These are phyloP conservation scores for Phalangium opilio DNA, from an alignment of 2,888 invertebrate species.

Conservation along the genomic window DNA sequence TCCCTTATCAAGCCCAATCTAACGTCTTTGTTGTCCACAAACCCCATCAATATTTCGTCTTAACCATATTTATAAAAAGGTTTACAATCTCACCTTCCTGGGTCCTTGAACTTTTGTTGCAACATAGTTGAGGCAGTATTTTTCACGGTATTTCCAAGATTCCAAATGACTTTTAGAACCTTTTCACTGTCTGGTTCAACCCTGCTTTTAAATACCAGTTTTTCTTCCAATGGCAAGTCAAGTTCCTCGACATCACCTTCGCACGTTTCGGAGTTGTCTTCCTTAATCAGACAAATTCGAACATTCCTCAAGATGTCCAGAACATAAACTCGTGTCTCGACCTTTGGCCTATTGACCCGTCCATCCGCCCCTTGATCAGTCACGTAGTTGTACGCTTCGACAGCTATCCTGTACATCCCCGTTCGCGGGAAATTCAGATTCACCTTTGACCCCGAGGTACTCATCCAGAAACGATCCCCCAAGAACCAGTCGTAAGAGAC, in stretches of 20 bases:
- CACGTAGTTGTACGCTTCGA: slow-evolving; percentile 14
- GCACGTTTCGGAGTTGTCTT: no score
- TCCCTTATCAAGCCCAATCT: no score
- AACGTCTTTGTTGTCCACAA: no score
- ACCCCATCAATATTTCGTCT: no score
- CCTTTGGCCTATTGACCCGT: slow-evolving; percentile 8
- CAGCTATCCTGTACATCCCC: slow-evolving; percentile 10
- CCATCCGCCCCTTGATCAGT: slow-evolving; percentile 10
- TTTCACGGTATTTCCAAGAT: slow-evolving; percentile 8
- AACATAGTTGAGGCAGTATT: slow-evolving; percentile 7
- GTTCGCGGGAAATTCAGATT: slow-evolving; percentile 2
- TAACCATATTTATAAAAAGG: no score
- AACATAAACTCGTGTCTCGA: slow-evolving; percentile 12
- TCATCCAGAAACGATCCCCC: slow-evolving; percentile 25
- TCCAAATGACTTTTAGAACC: slow-evolving; percentile 11
- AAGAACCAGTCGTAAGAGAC: slow-evolving; percentile 28
- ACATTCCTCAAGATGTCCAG: slow-evolving; percentile 4
- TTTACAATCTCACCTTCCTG: slow-evolving; percentile 14
- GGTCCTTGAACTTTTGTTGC: slow-evolving; percentile 6
- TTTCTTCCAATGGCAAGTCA: slow-evolving; percentile 10
- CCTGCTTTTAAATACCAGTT: slow-evolving; percentile 6
- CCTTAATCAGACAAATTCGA: no score
- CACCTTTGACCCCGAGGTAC: slow-evolving; percentile 7
- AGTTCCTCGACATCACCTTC: slow-evolving; percentile 3
- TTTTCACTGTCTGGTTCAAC: slow-evolving; percentile 9